Conservation (phyloP, 2,797 vertebrate genomes). For the Sebastes glaucus region DNA sequence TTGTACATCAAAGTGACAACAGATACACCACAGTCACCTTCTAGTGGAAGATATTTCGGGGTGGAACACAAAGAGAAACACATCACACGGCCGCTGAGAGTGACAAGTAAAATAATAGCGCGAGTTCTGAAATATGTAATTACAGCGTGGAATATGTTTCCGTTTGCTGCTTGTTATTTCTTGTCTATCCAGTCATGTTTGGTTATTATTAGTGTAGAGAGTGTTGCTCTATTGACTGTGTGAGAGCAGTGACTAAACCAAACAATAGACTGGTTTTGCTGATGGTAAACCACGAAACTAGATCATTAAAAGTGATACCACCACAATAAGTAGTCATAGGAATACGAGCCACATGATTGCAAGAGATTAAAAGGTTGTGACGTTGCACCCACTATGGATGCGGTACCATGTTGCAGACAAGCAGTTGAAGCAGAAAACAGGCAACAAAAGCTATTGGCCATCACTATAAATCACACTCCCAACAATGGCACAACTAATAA, state of each 20-base stretch:
- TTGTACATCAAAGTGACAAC: conserved; percentile 48
- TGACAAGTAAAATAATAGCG: conserved; percentile 60
- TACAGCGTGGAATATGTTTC: conserved; percentile 52
- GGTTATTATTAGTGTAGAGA: conserved; percentile 37
- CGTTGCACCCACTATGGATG: neutral
- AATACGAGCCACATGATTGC: conserved; percentile 1
- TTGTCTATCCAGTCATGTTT: conserved; percentile 36
- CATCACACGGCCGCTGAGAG: conserved; percentile 34
- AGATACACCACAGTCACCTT: conserved; percentile 44
- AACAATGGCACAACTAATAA: conserved; percentile 59
- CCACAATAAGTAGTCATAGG: neutral
- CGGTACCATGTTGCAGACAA: conserved; percentile 17
- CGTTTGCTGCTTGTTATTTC: conserved; percentile 49
- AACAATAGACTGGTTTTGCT: conserved; percentile 15
- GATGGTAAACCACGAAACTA: neutral
- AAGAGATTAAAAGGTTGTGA: neutral
- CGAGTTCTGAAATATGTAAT: conserved; percentile 47
- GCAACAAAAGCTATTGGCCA: conserved; percentile 36
- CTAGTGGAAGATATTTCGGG: conserved; percentile 42
- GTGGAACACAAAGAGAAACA: conserved; percentile 23
- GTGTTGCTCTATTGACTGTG: conserved; percentile 28
- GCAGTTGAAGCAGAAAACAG: conserved; percentile 27
- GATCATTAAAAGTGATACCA: conserved; percentile 12
- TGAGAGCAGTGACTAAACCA: conserved; percentile 20
- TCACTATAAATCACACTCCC: conserved; percentile 54